Evolutionary conservation across 2,113 vertebrate species (phyloP), one percentile per base, ranked within the genome.

Genomic region (Platycercus adscitus): DNA sequence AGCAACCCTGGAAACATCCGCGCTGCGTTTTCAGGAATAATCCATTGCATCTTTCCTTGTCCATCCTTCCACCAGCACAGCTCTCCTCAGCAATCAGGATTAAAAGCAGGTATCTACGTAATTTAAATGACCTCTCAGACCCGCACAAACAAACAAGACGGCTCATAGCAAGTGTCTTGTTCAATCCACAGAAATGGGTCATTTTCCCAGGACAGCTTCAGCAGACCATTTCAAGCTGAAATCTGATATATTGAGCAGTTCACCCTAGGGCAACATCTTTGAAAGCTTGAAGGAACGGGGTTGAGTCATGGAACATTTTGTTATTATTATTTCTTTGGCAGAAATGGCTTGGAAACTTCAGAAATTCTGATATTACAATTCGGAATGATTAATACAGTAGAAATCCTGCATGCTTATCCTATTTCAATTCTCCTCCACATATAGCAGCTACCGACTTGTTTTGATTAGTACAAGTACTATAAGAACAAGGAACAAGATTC

Each of bases 21-120:
- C 2, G 0, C 13, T 4, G 2, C 2, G 31, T 19, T 52, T 25
- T 1, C 46, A 9, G 12, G 7, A 2, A 3, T 11, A 5, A 64
- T 5, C 33, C 20, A 31, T 2, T 23, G 58, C 31, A 31, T 25
- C 66, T 44, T 49, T 35, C 46, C n/a, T 9, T 9, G 20, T 28
- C 61, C 49, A 11, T 1, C 8, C 12, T 35, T 37, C n/a, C 37
- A 24, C 5, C 64, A 31, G 20, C 4, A 1, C 14, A 23, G 52
- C 63, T 24, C 14, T 61, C 56, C 56, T 44, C 15, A 31, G 50
- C n/a, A 44, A 35, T 63, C 53, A 85, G 63, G 35, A 87, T 39
- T 75, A 60, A 90, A 89, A 90, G 60, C 50, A 15, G 19, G 26
- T 66, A 19, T 65, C 89, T 47, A 61, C 50, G 58, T 3, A 10